These are phyloP conservation scores for Himalopsyche anomala DNA, from an alignment of 2,888 invertebrate genomes.

Conservation along the genomic window DNA sequence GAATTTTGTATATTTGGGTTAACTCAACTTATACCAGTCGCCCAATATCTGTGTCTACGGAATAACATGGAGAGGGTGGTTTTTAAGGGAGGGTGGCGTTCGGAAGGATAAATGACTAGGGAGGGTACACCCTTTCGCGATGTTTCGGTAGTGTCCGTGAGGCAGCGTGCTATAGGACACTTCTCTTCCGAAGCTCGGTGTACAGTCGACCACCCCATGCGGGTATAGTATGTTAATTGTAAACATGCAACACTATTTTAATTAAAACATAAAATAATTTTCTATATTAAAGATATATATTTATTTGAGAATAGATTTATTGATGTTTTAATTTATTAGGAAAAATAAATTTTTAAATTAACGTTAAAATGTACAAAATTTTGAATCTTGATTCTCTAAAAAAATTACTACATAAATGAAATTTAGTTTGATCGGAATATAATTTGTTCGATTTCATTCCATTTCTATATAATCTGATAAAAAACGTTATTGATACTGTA, in stretches of 20 bases:
- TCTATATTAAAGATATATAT: no score
- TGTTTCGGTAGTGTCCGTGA: constrained; percentile 60
- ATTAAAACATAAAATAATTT: no score
- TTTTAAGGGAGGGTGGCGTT: constrained; percentile 11
- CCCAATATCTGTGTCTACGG: constrained; percentile 32
- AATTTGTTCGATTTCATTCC: no score
- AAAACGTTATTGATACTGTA: no score
- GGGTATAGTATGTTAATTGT: constrained; percentile 47
- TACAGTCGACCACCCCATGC: constrained; percentile 57
- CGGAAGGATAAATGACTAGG: constrained; percentile 36
- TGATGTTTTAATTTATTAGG: no score
- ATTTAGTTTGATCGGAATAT: no score
- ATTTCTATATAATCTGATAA: no score
- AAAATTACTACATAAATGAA: no score
- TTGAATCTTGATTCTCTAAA: no score
- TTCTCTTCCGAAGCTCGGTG: constrained; percentile 50
- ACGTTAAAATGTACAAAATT: no score
- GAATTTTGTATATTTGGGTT: not conserved
- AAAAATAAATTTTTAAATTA: no score
- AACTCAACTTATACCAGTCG: not conserved
- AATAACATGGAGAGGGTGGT: constrained; percentile 31
- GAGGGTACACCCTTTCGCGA: constrained; percentile 48
- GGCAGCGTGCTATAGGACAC: constrained; percentile 53
- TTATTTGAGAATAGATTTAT: no score
- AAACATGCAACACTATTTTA: not conserved